These are phyloP conservation scores for Ptyas mucosa DNA, from an alignment of 2,113 vertebrate species.

Conservation along the genomic window DNA sequence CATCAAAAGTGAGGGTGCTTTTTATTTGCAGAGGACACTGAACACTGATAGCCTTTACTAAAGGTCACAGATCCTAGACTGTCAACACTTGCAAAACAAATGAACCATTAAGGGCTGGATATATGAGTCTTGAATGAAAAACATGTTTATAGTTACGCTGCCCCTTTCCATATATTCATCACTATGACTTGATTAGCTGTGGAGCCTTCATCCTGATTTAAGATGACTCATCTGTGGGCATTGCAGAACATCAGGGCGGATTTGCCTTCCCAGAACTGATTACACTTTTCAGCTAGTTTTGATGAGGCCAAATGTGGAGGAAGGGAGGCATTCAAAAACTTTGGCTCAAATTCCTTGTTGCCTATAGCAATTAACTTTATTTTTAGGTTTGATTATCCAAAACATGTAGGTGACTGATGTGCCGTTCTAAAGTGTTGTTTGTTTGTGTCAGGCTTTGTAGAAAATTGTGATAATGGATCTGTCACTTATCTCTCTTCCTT, in stretches of 20 bases:
- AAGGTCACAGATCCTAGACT: background rate
- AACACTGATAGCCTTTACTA: background rate
- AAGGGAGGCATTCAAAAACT: background rate
- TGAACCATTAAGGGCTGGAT: background rate
- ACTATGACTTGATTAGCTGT: background rate
- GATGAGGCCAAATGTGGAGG: background rate
- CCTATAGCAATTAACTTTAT: background rate
- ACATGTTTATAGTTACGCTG: background rate
- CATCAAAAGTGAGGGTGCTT: background rate
- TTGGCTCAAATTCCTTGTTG: background rate
- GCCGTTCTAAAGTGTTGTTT: background rate
- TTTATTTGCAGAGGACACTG: background rate
- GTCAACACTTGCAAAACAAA: background rate
- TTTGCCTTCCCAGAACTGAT: background rate
- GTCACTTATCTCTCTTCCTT: background rate
- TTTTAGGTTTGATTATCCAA: background rate
- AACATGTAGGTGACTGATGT: background rate
- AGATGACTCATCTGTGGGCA: background rate
- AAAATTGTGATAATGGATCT: slow-evolving; percentile 5
- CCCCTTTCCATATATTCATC: background rate
- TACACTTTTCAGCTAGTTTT: background rate
- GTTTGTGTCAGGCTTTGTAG: background rate
- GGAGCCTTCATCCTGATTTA: background rate
- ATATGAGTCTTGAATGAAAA: background rate
- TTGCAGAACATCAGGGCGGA: background rate